Conservation (phyloP, 23 tunicate species). For the Corella eumyota region DNA sequence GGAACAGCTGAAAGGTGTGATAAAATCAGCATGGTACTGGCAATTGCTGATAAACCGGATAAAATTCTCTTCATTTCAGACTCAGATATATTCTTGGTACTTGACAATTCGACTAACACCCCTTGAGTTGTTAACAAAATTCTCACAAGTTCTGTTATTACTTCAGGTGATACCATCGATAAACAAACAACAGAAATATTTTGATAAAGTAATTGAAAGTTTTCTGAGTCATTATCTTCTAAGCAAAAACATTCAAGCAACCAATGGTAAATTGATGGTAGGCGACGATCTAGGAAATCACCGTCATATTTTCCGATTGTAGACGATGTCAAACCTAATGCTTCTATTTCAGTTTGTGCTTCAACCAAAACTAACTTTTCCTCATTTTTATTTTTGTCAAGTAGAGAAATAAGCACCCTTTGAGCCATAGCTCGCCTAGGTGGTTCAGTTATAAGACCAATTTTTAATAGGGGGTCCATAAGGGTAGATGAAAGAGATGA, state of each 20-base stretch:
- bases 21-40: conserved; percentile 39
- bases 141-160: conserved; percentile 38
- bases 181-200: conserved; percentile 41
- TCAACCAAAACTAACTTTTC: conserved; percentile 20
- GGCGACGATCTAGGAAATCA: conserved; percentile 51
- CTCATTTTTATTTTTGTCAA: conserved; percentile 45
- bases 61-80: neutral
- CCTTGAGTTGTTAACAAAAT: conserved; percentile 32
- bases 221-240: conserved; percentile 37
- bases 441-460: conserved; percentile 21
- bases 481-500: conserved; percentile 47
- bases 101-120: conserved; percentile 17
- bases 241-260: conserved; percentile 30
- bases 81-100: neutral
- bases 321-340: conserved; percentile 12
- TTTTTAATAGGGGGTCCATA: conserved; percentile 64
- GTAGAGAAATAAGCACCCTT: conserved; percentile 29
- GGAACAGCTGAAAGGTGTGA: conserved; percentile 63
- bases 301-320: conserved; percentile 35
- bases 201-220: conserved; percentile 34
- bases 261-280: conserved; percentile 44
- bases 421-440: conserved; percentile 34
- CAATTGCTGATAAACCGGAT: conserved; percentile 13
- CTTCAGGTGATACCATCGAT: conserved; percentile 51
- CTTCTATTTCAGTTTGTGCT: conserved; percentile 18